Evolutionary conservation across 2,888 invertebrate genomes (phyloP).

Genomic region (Euzetes globulus): DNA sequence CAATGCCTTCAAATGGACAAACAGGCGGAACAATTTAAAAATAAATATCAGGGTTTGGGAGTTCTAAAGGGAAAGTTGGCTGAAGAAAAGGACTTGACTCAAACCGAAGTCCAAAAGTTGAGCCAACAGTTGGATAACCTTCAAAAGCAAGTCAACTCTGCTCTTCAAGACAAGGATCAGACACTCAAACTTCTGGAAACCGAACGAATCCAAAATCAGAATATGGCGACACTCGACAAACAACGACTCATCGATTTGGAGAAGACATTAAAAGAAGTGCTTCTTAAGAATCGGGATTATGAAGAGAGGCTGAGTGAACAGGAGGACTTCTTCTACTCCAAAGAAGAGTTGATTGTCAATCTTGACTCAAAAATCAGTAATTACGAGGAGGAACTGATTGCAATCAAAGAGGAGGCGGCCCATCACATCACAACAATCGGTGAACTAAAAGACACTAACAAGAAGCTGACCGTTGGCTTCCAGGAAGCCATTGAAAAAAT

Average conservation of each 20-base stretch:
- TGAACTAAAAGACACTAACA: not conserved
- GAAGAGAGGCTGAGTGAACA: not conserved
- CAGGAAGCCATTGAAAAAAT: not conserved
- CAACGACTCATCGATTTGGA: not conserved
- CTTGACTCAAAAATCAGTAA: constrained; percentile 14
- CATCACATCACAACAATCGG: constrained; percentile 25
- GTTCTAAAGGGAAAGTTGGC: not conserved
- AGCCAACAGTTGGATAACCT: constrained; percentile 1
- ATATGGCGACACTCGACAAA: not conserved
- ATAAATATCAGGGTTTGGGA: not conserved
- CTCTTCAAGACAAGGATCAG: not conserved
- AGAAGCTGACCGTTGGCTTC: not conserved
- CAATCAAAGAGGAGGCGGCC: constrained; percentile 35
- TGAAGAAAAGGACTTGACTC: not conserved
- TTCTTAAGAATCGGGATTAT: not conserved
- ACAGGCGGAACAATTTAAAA: constrained; percentile 2
- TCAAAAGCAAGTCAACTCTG: not conserved
- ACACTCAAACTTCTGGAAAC: not conserved
- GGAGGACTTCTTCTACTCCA: not conserved
- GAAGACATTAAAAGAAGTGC: not conserved
- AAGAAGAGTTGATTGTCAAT: not conserved
- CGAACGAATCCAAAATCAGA: not conserved
- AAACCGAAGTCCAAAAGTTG: not conserved
- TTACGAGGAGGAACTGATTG: constrained; percentile 16
- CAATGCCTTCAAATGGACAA: constrained; percentile 7